Evolutionary conservation across 2,113 vertebrate genomes (phyloP).

Genomic region (Danio rerio): DNA sequence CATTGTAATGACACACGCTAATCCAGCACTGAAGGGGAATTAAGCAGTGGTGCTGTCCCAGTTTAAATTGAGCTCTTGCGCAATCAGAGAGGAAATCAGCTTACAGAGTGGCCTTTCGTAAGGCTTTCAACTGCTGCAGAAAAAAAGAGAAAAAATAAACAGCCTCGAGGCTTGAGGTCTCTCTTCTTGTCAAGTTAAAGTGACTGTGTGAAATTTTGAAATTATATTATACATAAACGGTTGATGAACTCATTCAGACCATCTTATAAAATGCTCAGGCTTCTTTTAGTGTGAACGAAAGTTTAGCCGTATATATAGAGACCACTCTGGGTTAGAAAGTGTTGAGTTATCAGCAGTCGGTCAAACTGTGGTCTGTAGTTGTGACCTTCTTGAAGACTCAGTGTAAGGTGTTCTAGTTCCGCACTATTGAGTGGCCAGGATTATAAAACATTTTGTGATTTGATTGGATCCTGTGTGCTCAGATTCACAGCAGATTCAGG

Average conservation of each 20-base stretch:
- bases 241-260: conserved; percentile 13
- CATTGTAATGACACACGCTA: conserved; percentile 48
- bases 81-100: conserved; percentile 48
- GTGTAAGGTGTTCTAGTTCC: conserved; percentile 7
- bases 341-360: conserved; percentile 1
- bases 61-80: conserved; percentile 50
- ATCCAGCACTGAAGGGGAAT: conserved; percentile 56
- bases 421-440: conserved; percentile 27
- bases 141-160: conserved; percentile 14
- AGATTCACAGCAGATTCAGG: background rate
- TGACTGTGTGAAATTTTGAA: background rate
- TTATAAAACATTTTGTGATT: conserved; percentile 24
- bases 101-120: conserved; percentile 39
- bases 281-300: conserved; percentile 38
- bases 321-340: conserved; percentile 17
- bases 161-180: conserved; percentile 9
- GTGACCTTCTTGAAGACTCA: background rate
- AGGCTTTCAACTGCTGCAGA: conserved; percentile 33
- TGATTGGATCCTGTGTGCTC: background rate
- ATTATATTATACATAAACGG: background rate
- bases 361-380: background rate
- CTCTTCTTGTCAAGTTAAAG: conserved; percentile 15
- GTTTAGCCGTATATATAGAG: conserved; percentile 45
- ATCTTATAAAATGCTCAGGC: conserved; percentile 41
- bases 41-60: conserved; percentile 52